These are phyloP conservation scores for Drosophila burlai DNA, from an alignment of 1,140 invertebrate species.

Conservation along the genomic window DNA sequence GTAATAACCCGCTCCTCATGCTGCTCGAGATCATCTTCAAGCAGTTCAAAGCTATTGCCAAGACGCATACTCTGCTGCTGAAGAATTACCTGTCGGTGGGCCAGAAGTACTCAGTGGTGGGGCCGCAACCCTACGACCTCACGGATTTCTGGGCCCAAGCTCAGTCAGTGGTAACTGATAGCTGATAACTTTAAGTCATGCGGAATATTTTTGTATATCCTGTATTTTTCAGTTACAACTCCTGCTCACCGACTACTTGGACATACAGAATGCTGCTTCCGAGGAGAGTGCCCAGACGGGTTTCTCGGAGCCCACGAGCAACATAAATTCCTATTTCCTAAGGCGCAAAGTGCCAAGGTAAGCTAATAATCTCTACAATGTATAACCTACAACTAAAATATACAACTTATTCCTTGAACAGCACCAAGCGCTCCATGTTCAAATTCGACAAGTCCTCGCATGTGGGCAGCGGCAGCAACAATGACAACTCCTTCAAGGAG, in stretches of 20 bases:
- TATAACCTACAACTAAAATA: not conserved
- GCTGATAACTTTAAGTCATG: not conserved
- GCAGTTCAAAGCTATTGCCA: slow-evolving; percentile 91
- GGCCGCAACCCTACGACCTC: slow-evolving; percentile 90
- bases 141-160: slow-evolving; percentile 95
- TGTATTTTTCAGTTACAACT: slow-evolving; percentile 88
- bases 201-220: no score
- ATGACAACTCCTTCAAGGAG: slow-evolving; percentile 88
- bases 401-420: slow-evolving; percentile 1
- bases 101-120: slow-evolving; percentile 86
- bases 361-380: not conserved
- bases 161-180: slow-evolving; percentile 91
- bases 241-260: slow-evolving; percentile 93
- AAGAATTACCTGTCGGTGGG: slow-evolving; percentile 87
- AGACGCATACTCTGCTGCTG: slow-evolving; percentile 89
- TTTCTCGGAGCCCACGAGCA: slow-evolving; percentile 86
- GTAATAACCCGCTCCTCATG: slow-evolving; percentile 86
- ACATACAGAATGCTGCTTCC: slow-evolving; percentile 90
- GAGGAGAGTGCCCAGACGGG: slow-evolving; percentile 87
- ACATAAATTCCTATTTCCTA: slow-evolving; percentile 85
- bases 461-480: slow-evolving; percentile 86
- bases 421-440: slow-evolving; percentile 87
- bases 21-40: slow-evolving; percentile 89
- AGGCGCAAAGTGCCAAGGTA: slow-evolving; percentile 88
- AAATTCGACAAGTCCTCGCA: slow-evolving; percentile 93